phyloP scores from a whole-genome alignment of 2,797 vertebrate genomes.

The Cichlasoma orientale region DNA sequence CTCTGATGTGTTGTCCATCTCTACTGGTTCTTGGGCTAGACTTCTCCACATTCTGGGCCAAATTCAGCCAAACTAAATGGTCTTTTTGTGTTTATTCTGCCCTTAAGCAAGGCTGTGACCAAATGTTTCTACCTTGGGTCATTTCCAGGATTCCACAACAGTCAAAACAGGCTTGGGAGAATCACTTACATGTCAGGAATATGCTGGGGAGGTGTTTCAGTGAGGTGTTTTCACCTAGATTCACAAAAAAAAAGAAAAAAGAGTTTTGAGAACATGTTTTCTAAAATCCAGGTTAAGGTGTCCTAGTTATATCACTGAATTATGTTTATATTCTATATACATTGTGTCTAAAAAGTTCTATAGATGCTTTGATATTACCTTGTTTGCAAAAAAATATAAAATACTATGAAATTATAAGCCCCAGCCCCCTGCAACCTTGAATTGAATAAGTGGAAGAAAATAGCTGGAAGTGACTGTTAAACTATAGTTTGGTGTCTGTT shows the following conservation, averaged over 20 bases:
- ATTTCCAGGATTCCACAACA: conserved; percentile 34
- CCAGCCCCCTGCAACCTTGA: too few relatives aligned
- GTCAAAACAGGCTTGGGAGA: conserved; percentile 15
- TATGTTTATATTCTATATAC: conserved; percentile 13
- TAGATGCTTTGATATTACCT: not conserved
- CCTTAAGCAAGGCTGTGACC: conserved; percentile 26
- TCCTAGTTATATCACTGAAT: conserved; percentile 2
- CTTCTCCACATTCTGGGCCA: conserved; percentile 4
- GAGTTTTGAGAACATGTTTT: conserved; percentile 9
- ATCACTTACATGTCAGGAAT: not conserved
- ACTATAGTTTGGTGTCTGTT: not conserved
- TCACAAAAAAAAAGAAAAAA: conserved; percentile 4
- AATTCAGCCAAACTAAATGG: conserved; percentile 25
- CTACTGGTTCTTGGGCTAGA: not conserved
- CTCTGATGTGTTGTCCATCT: conserved; percentile 17
- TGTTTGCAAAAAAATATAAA: not conserved
- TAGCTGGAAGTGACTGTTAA: too few relatives aligned
- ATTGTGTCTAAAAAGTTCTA: not conserved
- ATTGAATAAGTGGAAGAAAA: too few relatives aligned
- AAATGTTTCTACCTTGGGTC: conserved; percentile 15
- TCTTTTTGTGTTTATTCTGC: conserved; percentile 42
- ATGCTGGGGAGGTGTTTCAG: not conserved
- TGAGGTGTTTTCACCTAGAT: conserved; percentile 15
- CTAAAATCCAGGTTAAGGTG: not conserved
- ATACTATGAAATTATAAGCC: not conserved